Evolutionary conservation across 2,888 invertebrate species (phyloP).

Genomic region (Pristionchus entomophagus): DNA sequence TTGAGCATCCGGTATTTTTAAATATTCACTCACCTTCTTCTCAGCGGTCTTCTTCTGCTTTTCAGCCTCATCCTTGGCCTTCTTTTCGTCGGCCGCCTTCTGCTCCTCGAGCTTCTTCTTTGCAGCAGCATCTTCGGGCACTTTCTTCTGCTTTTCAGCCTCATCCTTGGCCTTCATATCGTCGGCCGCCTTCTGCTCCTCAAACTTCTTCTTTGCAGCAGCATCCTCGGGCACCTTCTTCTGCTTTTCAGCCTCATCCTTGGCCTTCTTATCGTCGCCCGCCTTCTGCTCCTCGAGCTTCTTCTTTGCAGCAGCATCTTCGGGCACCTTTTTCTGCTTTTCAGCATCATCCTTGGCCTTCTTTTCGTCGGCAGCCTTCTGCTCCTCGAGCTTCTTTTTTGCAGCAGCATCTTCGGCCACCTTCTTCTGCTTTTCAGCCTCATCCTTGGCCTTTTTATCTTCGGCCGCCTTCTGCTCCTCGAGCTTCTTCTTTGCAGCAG

Average conservation of each 20-base stretch:
- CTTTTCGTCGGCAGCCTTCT: slow-evolving; percentile 43
- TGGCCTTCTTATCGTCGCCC: slow-evolving; percentile 9
- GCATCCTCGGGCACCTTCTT: slow-evolving; percentile 39
- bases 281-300: no score
- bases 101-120: slow-evolving; percentile 51
- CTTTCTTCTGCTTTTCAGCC: slow-evolving; percentile 21
- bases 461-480: slow-evolving; percentile 47
- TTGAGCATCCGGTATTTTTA: neutral
- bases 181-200: no score
- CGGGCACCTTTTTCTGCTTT: slow-evolving; percentile 15
- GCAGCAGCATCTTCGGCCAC: slow-evolving; percentile 43
- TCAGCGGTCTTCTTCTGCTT: slow-evolving; percentile 26
- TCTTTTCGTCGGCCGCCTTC: slow-evolving; percentile 31
- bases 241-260: slow-evolving; percentile 31
- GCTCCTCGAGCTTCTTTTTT: no score
- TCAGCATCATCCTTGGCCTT: slow-evolving; percentile 48
- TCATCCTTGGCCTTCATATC: slow-evolving; percentile 28
- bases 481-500: slow-evolving; percentile 31
- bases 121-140: slow-evolving; percentile 45
- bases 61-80: neutral
- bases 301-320: slow-evolving; percentile 4
- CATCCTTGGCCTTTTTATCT: neutral
- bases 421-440: neutral
- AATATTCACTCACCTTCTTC: slow-evolving; percentile 43
- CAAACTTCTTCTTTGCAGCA: slow-evolving; percentile 38